Base-by-base conservation (phyloP, 2,113 vertebrate genomes). In the Gambusia affinis region DNA sequence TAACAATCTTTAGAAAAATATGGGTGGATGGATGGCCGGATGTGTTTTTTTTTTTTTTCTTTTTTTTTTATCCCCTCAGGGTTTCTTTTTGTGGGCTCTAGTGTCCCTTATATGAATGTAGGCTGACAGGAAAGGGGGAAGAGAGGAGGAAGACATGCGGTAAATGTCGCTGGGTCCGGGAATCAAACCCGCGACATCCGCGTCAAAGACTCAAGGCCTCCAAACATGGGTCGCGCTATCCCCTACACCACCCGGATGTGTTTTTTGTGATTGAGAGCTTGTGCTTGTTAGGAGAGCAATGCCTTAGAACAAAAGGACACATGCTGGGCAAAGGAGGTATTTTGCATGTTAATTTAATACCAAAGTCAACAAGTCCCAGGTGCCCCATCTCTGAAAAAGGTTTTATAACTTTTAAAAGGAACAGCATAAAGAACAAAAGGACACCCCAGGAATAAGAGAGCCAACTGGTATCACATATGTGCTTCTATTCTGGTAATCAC, bases 301-400 rank as follows among this genome's bases (percentile, higher is more conserved):
- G 64, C 60, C 72, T 30, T 72, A 67, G 72, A 77, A 82, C 69
- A 70, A 75, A 54, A 54, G 67, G 80, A 82, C 72, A 73, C 76
- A 79, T 84, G 79, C 79, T 80, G 81, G 60, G 78, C 30, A 47
- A 60, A 66, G 4, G 37, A 73, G 73, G 37, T n/a, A 67, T 76
- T 81, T 85, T 85, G 82, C 79, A 85, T 87, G 80, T 87, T 90
- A 86, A 85, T 60, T 83, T 76, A 30, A 73, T 63, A 44, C 51
- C 64, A 86, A 86, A 67, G 79, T 85, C 81, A 85, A 69, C 12
- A 61, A 83, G 69, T 80, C 27, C 60, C 28, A 67, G 65, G 17
- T 64, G 72, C 72, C 72, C 69, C 47, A 67, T 80, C 51, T 57
- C 51, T n/a, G 51, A 66, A 57, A 35, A 70, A 3, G 65, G 66